phyloP scores from a whole-genome alignment of 2,797 vertebrate genomes.

The Anabacerthia variegaticeps region DNA sequence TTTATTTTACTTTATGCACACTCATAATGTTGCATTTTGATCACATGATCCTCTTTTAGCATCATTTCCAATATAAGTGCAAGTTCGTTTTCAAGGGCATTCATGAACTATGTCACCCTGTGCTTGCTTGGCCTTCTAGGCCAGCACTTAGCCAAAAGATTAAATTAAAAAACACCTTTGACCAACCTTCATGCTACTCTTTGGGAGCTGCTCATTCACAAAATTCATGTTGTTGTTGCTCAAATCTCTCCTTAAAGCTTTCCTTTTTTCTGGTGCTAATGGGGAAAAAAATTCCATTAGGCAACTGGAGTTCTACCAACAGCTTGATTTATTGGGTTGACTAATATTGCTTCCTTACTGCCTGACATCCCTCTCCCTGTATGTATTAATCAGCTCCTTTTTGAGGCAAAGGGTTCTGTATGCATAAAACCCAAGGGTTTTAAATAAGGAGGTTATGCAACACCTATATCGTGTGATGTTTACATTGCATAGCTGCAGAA shows the following conservation, averaged over 20 bases:
- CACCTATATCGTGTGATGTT: background rate
- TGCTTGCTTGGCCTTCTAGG: background rate
- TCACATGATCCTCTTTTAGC: background rate
- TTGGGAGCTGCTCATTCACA: background rate
- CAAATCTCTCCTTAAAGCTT: background rate
- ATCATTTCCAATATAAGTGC: background rate
- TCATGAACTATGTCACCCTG: background rate
- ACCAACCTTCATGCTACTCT: background rate
- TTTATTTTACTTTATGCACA: background rate
- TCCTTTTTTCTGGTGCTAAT: background rate
- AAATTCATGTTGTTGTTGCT: background rate
- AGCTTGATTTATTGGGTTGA: background rate
- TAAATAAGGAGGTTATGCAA: background rate
- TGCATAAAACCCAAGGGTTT: background rate
- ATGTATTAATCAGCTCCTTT: background rate
- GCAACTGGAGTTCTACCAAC: background rate
- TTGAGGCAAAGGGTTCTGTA: background rate
- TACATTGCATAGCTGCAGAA: background rate
- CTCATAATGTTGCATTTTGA: background rate
- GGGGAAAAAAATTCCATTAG: background rate
- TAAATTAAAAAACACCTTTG: background rate
- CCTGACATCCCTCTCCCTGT: background rate
- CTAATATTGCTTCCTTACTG: background rate
- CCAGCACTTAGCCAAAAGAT: background rate
- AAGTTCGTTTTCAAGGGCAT: background rate